Percentiles rank a stretch among this genome's conserved stretches.
phyloP scores from a whole-genome alignment of 1,140 invertebrate species.

The Drosophila melanica region DNA sequence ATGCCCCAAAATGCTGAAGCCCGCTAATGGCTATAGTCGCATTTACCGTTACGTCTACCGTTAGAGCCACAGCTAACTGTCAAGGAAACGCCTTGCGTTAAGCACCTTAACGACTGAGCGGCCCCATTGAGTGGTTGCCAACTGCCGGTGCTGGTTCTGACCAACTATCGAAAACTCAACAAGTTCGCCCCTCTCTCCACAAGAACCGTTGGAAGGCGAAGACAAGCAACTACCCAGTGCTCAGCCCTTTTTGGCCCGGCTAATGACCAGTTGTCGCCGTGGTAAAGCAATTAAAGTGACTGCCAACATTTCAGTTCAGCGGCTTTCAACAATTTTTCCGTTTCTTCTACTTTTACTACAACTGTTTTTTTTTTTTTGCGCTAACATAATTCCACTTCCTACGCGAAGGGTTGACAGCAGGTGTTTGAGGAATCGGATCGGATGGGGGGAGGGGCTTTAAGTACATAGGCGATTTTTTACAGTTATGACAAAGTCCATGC shows the following conservation, averaged over 20 bases:
- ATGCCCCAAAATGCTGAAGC: constrained; percentile 37
- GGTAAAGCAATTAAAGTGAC: constrained; percentile 69
- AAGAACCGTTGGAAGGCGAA: too few relatives aligned
- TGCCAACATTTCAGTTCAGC: constrained; percentile 47
- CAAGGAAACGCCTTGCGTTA: constrained; percentile 62
- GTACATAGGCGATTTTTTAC: constrained; percentile 53
- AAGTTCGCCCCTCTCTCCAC: constrained; percentile 32
- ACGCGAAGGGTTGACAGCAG: background rate
- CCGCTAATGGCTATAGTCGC: constrained; percentile 41
- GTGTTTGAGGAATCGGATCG: background rate
- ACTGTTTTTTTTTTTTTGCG: constrained; percentile 57
- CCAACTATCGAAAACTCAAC: constrained; percentile 56
- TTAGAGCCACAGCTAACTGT: constrained; percentile 38
- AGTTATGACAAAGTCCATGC: constrained; percentile 60
- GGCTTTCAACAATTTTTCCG: constrained; percentile 18
- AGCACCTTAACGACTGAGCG: constrained; percentile 73
- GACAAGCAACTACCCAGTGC: background rate
- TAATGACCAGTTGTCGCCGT: constrained; percentile 67
- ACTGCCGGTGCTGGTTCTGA: constrained; percentile 2
- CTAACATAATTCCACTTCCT: constrained; percentile 40
- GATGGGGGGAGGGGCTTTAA: constrained; percentile 16
- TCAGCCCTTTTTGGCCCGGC: constrained; percentile 8
- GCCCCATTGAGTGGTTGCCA: constrained; percentile 11
- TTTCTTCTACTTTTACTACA: background rate
- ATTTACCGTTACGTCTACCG: constrained; percentile 10